Evolutionary conservation across 2,113 vertebrate species (phyloP).

Genomic region (Trematocara marginatum): DNA sequence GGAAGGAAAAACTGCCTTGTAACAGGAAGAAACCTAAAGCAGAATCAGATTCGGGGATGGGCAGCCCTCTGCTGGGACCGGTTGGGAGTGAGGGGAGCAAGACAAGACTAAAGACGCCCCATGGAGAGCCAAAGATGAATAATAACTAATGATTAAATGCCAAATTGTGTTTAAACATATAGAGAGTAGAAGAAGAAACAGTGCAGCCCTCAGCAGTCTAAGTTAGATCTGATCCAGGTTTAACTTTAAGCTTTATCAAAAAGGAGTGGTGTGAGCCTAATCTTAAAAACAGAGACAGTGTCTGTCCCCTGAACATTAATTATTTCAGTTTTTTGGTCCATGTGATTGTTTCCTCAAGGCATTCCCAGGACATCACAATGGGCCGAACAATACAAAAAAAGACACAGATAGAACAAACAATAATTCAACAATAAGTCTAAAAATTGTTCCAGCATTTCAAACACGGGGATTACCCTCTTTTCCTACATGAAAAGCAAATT

Average conservation of each 20-base stretch:
- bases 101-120: fast-evolving
- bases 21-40: neutral
- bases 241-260: neutral
- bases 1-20: neutral
- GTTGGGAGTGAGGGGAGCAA: neutral
- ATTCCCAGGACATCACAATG: neutral
- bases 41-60: neutral
- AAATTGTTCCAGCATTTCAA: fast-evolving
- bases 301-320: neutral
- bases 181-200: neutral
- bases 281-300: neutral
- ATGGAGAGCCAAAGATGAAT: neutral
- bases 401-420: neutral
- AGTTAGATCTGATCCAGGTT: neutral
- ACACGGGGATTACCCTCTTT: fast-evolving
- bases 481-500: neutral
- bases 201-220: neutral
- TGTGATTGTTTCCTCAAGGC: fast-evolving
- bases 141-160: neutral
- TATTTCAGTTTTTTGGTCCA: neutral
- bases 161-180: neutral
- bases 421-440: neutral
- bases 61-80: fast-evolving
- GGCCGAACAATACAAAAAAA: fast-evolving
- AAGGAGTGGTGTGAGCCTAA: neutral